Conservation (phyloP, 2,113 vertebrate genomes). For the Todiramphus saurophagus region DNA sequence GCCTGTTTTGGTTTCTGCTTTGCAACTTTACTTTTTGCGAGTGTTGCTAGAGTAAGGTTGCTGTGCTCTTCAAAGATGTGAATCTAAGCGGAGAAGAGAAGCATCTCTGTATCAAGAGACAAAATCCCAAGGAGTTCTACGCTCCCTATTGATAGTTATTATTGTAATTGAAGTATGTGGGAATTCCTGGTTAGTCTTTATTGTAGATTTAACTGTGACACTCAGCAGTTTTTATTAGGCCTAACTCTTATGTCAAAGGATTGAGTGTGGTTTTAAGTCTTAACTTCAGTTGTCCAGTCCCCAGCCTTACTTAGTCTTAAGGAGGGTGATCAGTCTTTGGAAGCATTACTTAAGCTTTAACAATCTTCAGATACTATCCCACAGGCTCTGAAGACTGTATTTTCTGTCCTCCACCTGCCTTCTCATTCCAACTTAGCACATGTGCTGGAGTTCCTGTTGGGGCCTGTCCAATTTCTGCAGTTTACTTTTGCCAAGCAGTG, state of each 20-base stretch:
- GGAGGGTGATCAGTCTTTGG: not conserved
- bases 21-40: not conserved
- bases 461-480: not conserved
- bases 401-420: not conserved
- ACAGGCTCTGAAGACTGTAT: not conserved
- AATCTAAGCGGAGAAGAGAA: not conserved
- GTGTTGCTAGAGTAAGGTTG: not conserved
- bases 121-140: not conserved
- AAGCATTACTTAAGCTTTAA: not conserved
- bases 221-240: not conserved
- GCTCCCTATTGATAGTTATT: not conserved
- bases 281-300: not conserved
- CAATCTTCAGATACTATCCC: not conserved
- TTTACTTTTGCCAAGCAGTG: not conserved
- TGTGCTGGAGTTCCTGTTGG: not conserved
- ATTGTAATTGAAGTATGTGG: not conserved
- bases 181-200: not conserved
- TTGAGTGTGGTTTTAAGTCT: not conserved
- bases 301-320: not conserved
- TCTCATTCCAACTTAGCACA: fast-evolving
- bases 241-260: not conserved
- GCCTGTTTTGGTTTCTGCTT: not conserved
- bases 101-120: not conserved
- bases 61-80: not conserved
- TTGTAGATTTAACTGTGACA: not conserved